Evolutionary conservation across 2,888 invertebrate genomes (phyloP).

Genomic region (Yponomeuta sedellus): DNA sequence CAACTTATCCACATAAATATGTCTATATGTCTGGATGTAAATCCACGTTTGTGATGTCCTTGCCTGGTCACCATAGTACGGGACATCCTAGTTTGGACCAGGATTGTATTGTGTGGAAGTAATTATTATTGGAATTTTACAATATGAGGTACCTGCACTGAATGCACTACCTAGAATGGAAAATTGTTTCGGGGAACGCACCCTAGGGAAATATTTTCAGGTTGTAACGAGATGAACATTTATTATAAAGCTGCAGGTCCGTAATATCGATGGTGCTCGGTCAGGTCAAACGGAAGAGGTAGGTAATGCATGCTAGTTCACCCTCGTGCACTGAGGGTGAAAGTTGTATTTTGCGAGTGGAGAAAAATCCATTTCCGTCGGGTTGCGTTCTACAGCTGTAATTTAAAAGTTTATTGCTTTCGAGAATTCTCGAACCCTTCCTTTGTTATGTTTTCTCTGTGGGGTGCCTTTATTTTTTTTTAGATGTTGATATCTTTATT

Average conservation of each 20-base stretch:
- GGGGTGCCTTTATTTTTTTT: background rate
- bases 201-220: background rate
- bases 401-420: conserved; percentile 1
- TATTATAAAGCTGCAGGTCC: background rate
- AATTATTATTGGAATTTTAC: too few relatives aligned
- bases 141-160: background rate
- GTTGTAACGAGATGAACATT: background rate
- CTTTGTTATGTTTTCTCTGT: background rate
- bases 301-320: background rate
- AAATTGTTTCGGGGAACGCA: background rate
- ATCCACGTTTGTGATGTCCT: too few relatives aligned
- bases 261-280: background rate
- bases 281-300: background rate
- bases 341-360: background rate
- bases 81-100: too few relatives aligned
- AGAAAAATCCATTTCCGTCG: background rate
- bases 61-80: too few relatives aligned
- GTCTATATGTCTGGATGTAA: too few relatives aligned
- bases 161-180: background rate
- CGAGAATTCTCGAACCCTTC: background rate
- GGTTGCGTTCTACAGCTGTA: background rate
- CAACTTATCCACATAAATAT: background rate
- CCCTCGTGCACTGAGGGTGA: background rate
- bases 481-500: background rate
- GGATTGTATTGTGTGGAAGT: too few relatives aligned